A percentile compares a stretch with the other conserved stretches of the same genome.
phyloP scores from a whole-genome alignment of 1,140 invertebrate species.

The Heliconius eleuchia region DNA sequence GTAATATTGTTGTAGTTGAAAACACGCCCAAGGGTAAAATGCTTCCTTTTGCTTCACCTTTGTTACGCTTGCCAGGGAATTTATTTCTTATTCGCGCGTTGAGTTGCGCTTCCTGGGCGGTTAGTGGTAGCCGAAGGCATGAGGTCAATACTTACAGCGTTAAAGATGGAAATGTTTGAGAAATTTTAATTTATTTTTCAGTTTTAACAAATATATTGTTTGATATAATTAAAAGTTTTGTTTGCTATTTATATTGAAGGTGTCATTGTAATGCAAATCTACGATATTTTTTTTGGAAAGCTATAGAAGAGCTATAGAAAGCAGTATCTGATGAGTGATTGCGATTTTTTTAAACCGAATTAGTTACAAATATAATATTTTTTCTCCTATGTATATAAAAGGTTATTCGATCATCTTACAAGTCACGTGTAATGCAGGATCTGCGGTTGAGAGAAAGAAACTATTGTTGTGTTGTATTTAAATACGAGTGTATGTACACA shows the following conservation, averaged over 20 bases:
- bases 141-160: not conserved
- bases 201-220: not conserved
- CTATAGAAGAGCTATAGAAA: no score
- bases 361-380: not conserved
- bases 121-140: constrained; percentile 62
- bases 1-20: constrained; percentile 32
- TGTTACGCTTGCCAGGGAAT: constrained; percentile 77
- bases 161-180: not conserved
- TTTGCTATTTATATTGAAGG: not conserved
- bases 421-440: not conserved
- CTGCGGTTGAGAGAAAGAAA: not conserved
- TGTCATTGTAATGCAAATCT: no score
- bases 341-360: not conserved
- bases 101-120: constrained; percentile 77
- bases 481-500: no score
- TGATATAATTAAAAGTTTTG: not conserved
- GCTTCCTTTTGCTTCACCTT: constrained; percentile 75
- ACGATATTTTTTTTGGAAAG: no score
- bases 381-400: not conserved
- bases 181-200: not conserved
- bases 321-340: not conserved
- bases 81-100: constrained; percentile 78
- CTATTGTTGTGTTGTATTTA: not conserved
- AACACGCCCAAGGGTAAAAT: constrained; percentile 50
- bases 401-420: not conserved